Base-by-base conservation (phyloP, 2,888 invertebrate species). In the Stegana nigrithorax region DNA sequence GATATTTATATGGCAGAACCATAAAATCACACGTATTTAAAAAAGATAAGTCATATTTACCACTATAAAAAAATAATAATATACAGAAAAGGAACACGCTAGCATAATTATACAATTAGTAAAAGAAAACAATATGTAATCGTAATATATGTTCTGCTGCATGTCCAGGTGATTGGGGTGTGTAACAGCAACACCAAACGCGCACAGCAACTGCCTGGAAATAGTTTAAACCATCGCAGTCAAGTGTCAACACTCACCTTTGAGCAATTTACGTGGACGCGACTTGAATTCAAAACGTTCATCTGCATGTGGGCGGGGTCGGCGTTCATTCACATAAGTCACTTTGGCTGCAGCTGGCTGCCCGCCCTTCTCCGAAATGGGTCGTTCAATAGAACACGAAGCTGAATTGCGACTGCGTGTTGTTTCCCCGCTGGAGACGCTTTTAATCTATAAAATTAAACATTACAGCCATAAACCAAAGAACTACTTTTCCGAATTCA, bases 381-480 rank as follows among this genome's bases (percentile, higher is more conserved):
- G 81, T 56, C 82, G 84, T 64, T 85, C 85, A 57, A 85, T 84
- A 12, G 85, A 85, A 60, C 85, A 84, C 56, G 83, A 82, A 25
- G 83, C 84, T 1, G 85, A 86, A 47, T 84, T 85, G 50, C 85
- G 84, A 62, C 85, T 85, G 36, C 84, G 81, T 2, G 84, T 85
- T 23, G 85, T 85, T 56, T 84, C 85, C n/a, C 86, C 85, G 65
- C 84, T 84, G 29, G 86, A 85, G 55, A 84, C 76, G 68, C 83
- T 84, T 68, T 85, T 85, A 56, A 85, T 83, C 83, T 84, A 61
- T 21, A 65, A 61, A 50, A 51, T n/a, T 1, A 60, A 51, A 39
- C 36, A 8, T 32, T 25, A 58, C 26, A 50, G 53, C 14, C 10
- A 58, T 23, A 17, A 23, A 39, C 56, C 1, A 21, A 2, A 55